A percentile compares a stretch with the other conserved stretches of the same genome.
Conservation (phyloP, 2,797 vertebrate species). For the Alfaro cultratus region DNA sequence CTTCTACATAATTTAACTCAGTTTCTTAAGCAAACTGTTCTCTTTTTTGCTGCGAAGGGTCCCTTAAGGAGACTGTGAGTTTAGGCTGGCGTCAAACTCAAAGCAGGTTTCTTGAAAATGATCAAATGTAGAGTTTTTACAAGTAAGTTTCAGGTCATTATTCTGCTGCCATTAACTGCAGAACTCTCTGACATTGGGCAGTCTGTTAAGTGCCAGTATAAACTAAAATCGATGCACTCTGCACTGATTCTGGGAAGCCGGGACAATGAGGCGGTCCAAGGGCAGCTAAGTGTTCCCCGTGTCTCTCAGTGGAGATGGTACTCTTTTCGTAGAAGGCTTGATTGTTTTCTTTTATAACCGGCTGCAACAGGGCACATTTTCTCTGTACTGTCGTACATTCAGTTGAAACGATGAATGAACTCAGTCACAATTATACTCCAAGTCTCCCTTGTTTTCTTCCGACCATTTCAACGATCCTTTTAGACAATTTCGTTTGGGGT, state of each 20-base stretch:
- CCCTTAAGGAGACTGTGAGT: not conserved
- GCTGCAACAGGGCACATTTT: not conserved
- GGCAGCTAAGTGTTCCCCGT: not conserved
- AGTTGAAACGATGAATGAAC: not conserved
- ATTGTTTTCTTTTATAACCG: not conserved
- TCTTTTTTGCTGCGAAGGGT: not conserved
- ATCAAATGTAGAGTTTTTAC: constrained; percentile 4
- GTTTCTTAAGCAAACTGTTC: not conserved
- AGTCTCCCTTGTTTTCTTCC: not conserved
- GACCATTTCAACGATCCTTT: not conserved
- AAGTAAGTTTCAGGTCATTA: constrained; percentile 5
- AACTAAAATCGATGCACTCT: constrained; percentile 2
- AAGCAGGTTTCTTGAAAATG: not conserved
- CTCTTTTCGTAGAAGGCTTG: not conserved
- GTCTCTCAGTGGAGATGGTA: not conserved
- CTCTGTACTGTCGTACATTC: too few species aligned
- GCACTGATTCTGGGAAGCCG: not conserved
- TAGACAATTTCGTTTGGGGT: not conserved
- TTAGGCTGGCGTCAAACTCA: constrained; percentile 4
- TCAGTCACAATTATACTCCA: not conserved
- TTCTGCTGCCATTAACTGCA: not conserved
- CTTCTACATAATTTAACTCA: not conserved
- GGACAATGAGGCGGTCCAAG: not conserved
- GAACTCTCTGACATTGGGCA: not conserved
- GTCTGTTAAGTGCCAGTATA: not conserved